Evolutionary conservation across 2,113 vertebrate species (phyloP), one percentile per base, ranked within the genome.

Genomic region (Sapajus apella): DNA sequence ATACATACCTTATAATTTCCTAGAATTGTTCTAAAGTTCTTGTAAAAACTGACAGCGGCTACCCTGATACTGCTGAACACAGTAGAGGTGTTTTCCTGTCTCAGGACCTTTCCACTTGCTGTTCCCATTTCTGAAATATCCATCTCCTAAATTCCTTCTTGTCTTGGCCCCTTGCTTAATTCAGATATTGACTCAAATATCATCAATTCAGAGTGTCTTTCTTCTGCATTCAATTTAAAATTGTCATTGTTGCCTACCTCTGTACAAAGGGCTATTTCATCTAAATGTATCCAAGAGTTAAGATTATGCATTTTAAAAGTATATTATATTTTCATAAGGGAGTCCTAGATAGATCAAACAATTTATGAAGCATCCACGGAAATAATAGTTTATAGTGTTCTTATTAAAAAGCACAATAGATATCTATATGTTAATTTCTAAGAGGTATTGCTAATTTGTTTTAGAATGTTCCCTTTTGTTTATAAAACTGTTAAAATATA

Each of bases 291-390:
- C 55, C 20, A 13, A 56, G 8, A 55, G n/a, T 75, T 90, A 73
- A 66, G 6, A 81, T 75, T 90, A 73, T 18, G 89, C 56, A 82
- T 94, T 86, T 45, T 72, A 88, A 79, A 20, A 55, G 3, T 81
- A 10, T 75, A 37, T 37, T 75, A 75, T 25, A 76, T 81, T 50
- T 82, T 64, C 40, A 76, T 27, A 52, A 70, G 84, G 3, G 1
- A n/a, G 13, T 82, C 8, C n/a, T 76, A 75, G 27, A 25, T n/a
- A 90, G 25, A 90, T n/a, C 64, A 79, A 72, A 61, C 25, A 81
- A 91, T 66, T 82, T 17, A 52, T 85, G 4, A 64, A 68, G n/a
- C 6, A 88, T 58, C 40, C 21, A 83, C 3, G 40, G 30, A 61
- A 77, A 91, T 4, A 3, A 82, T 91, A 50, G 30, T 18, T 70